Base-by-base conservation (phyloP, 2,888 invertebrate genomes). In the Seira ritae region DNA sequence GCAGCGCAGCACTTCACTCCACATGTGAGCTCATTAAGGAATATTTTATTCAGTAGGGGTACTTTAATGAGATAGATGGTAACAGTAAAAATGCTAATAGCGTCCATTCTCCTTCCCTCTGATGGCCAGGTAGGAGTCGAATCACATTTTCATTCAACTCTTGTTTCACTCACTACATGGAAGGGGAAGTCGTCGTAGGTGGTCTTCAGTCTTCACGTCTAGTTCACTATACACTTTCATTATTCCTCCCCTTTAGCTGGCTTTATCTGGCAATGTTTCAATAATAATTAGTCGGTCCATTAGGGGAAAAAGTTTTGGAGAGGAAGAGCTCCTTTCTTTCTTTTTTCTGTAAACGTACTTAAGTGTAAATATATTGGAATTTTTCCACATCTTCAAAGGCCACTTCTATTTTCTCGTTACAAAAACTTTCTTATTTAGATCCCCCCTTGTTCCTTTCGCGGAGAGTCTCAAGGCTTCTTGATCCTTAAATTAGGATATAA, bases 61-160 rank as follows among this genome's bases (percentile, higher is more conserved):
- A 65, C 71, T 24, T 75, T 65, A 67, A 75, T 75, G 67, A 75
- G 23, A 67, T 66, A 67, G 8, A 17, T 42, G 23, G 46, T 55
- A 71, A 46, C 23, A 72, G 22, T 24, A 67, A 75, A 75, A 75
- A 75, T 75, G 75, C 67, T 66, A 75, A 75, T 75, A 74, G 75
- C 75, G 8, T 67, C 23, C 67, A 67, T 66, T 66, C n/a, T n/a
- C n/a, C n/a, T n/a, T n/a, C 23, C 12, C 12, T 8, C n/a, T 4
- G 6, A 4, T 12, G n/a, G 4, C 23, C 66, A 66, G 66, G 66
- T 66, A 20, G 66, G 66, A 22, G 17, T 37, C 20, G 66, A 75
- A 46, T 42, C 50, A 50, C 75, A 75, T 31, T 67, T 75, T 46
- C 50, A 75, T 75, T 67, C 75, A 75, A 66, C 42, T 66, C 37